Evolutionary conservation across 2,797 vertebrate genomes (phyloP).

Genomic region (Eulemur coronatus): DNA sequence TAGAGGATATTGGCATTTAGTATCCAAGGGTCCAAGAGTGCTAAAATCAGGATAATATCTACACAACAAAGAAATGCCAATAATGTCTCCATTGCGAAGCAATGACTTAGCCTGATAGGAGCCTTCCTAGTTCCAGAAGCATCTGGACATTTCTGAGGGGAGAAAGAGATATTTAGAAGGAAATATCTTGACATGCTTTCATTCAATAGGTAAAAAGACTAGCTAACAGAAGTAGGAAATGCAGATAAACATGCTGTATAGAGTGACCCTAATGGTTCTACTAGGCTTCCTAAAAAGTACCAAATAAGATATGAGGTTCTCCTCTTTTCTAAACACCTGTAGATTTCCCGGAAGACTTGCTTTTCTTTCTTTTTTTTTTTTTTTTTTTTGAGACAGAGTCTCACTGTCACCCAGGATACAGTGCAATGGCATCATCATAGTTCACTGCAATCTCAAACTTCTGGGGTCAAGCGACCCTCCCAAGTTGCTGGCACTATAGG

Average conservation of each 20-base stretch:
- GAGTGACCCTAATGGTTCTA: not conserved
- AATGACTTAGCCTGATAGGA: not conserved
- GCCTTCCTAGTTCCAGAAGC: not conserved
- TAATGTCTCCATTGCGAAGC: not conserved
- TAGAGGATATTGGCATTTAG: not conserved
- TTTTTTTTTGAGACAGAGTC: not conserved
- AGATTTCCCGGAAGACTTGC: not conserved
- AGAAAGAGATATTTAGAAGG: not conserved
- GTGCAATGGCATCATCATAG: not conserved
- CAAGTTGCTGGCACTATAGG: no score
- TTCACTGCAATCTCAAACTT: not conserved
- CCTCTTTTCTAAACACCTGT: not conserved
- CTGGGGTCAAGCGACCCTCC: no score
- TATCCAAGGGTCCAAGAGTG: not conserved
- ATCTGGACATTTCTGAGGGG: not conserved
- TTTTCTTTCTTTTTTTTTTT: no score
- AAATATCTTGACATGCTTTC: not conserved
- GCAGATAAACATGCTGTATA: not conserved
- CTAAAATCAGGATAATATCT: not conserved
- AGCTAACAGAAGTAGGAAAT: not conserved
- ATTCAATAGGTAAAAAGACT: not conserved
- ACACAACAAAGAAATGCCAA: not conserved
- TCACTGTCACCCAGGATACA: not conserved
- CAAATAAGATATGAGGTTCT: not conserved
- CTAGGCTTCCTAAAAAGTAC: not conserved